Base-by-base conservation (phyloP, 2,113 vertebrate genomes). In the Podarcis muralis region DNA sequence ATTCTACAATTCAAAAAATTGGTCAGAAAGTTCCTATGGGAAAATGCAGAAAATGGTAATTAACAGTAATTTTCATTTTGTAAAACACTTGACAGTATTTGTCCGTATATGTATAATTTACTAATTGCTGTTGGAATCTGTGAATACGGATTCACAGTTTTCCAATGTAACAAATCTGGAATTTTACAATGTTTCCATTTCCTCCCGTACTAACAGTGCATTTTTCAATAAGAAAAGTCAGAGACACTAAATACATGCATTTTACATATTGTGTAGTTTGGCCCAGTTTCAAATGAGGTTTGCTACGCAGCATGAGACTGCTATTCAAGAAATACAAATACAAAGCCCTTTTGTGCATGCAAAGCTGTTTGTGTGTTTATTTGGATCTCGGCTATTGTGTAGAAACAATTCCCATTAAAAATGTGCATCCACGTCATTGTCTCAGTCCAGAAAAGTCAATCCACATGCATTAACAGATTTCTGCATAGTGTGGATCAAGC, bases 1-100 rank as follows among this genome's bases (percentile, higher is more conserved):
- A 97, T 97, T 86, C 94, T 97, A 37, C 96, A 96, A 76, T 97
- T 97, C 94, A 97, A 97, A 95, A 96, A 97, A 89, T 95, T 94
- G 84, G 96, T 97, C 88, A 96, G 96, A 94, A 96, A 95, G 84
- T 97, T 97, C 92, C 91, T 97, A 16, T 96, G 95, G 95, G 94
- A 96, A 93, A 97, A 97, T 94, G 91, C 94, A 7, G 93, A 92
- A 92, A 97, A 97, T 89, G 96, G 97, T 97, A 96, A 96, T 90
- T 95, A 93, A 86, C 68, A 88, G 12, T 59, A 85, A 89, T 1
- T 89, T 68, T 85, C 87, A 65, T 69, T 16, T 59, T 88, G 57
- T 83, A 53, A 83, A 85, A 43, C 6, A 62, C 59, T 62, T 62
- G 13, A 22, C 9, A 65, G 43, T 83, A 65, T 79, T 90, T 91